Conservation (phyloP, 2,797 vertebrate species). For the Poecilia picta region DNA sequence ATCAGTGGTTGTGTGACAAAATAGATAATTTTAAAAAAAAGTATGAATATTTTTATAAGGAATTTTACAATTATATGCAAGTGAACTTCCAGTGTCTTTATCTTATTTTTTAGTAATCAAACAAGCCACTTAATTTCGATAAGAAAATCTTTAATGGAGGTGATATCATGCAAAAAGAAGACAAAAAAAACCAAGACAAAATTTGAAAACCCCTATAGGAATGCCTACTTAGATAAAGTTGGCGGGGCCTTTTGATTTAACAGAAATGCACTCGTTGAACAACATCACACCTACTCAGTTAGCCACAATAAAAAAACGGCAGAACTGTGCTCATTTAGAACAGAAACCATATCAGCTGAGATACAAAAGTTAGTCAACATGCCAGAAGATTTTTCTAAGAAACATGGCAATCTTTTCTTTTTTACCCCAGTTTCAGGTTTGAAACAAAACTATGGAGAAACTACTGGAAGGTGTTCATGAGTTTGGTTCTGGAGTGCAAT, state of each 20-base stretch:
- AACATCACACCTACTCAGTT: conserved; percentile 5
- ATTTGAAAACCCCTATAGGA: conserved; percentile 51
- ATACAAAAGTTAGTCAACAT: conserved; percentile 24
- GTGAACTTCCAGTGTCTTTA: neutral
- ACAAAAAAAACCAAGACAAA: conserved; percentile 27
- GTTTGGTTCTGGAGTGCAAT: conserved; percentile 9
- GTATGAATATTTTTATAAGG: neutral
- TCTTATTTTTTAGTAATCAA: conserved; percentile 3
- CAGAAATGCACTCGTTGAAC: conserved; percentile 41
- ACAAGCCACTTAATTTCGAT: conserved; percentile 24
- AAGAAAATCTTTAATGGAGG: conserved; percentile 85
- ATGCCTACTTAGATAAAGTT: conserved; percentile 50
- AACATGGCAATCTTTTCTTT: conserved; percentile 1
- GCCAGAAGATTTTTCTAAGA: conserved; percentile 8
- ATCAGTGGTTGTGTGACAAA: neutral
- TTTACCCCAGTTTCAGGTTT: neutral
- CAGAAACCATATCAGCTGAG: conserved; percentile 11
- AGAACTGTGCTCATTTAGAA: conserved; percentile 15
- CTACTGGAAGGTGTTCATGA: conserved; percentile 11
- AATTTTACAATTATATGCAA: neutral
- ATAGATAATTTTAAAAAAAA: neutral
- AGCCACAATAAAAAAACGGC: neutral
- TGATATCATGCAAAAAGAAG: conserved; percentile 76
- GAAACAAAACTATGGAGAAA: neutral
- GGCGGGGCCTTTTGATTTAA: conserved; percentile 34